Percentiles rank a stretch among this genome's conserved stretches.
phyloP scores from a whole-genome alignment of 2,113 vertebrate genomes.

The Indri indri region DNA sequence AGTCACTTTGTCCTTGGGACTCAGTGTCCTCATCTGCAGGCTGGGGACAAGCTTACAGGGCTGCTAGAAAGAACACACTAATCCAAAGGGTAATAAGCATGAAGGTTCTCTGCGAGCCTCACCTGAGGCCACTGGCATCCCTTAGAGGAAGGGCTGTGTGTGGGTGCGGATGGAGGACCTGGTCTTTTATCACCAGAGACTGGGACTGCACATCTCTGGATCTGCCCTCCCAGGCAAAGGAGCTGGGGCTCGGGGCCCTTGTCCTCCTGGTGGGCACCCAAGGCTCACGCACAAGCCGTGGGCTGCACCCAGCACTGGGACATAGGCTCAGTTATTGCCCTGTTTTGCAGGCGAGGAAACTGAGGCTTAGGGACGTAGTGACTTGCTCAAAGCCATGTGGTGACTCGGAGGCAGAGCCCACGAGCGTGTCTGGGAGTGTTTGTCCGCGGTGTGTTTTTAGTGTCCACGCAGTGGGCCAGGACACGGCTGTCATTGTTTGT shows the following conservation, averaged over 20 bases:
- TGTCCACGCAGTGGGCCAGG: rapidly evolving
- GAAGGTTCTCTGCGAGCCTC: background rate
- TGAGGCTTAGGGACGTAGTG: background rate
- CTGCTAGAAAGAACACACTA: background rate
- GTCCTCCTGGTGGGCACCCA: background rate
- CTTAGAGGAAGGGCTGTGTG: background rate
- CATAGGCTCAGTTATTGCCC: background rate
- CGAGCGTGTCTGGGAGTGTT: rapidly evolving
- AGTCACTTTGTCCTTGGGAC: background rate
- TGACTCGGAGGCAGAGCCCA: background rate
- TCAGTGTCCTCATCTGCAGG: background rate
- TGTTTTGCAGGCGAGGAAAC: background rate
- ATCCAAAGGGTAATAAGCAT: background rate
- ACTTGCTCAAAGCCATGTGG: background rate
- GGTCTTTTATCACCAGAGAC: background rate
- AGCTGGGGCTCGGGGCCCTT: background rate
- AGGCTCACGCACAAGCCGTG: background rate
- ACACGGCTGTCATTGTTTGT: rapidly evolving
- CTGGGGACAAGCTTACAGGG: background rate
- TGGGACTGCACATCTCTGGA: background rate
- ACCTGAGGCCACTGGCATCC: background rate
- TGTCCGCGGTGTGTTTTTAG: background rate
- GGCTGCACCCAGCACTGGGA: background rate
- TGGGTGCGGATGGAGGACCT: background rate
- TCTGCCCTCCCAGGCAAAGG: background rate